Evolutionary conservation across 1,140 invertebrate species (phyloP), one percentile per base, ranked within the genome.

Genomic region (Drosophila lacteicornis): DNA sequence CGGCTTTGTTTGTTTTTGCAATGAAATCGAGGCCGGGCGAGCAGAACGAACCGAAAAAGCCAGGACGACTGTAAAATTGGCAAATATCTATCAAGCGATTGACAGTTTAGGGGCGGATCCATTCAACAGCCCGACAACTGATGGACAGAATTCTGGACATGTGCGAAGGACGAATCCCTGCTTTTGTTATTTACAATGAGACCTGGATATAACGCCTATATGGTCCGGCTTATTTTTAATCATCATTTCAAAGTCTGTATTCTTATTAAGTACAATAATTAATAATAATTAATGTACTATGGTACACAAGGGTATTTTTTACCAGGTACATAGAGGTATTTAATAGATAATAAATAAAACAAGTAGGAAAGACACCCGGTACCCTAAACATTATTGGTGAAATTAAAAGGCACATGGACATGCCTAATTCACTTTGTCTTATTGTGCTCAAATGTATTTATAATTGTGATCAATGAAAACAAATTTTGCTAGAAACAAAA

Each of bases 1-100:
- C 58, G 75, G 63, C 74, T 59, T 80, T 88, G 85, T 90, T 90
- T 91, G 79, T 90, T 68, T 90, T 90, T 90, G 86, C 82, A 91
- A 56, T 85, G 86, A 90, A 90, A 88, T 88, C 86, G 84, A 85
- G 71, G 85, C 81, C 82, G 59, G 45, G 42, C 68, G 61, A 30
- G 7, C 47, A 22, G 67, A n/a, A 15, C 40, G 43, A 69, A 27
- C 50, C 33, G 40, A 13, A 40, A 43, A 66, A 58, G 46, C 75
- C 49, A 42, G 69, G 66, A 60, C 70, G 68, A 65, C 55, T 83
- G 80, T 84, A 67, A 79, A 84, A 90, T 90, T 79, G 80, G 78
- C 75, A 88, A 90, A 90, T 78, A 62, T 75, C 83, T 75, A 76
- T 75, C 65, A 63, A 67, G 79, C 82, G 79, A 88, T 90, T 85